Evolutionary conservation across 30 jellyfish, hydroid and myxozoan genomes (phyloP), one percentile per base, ranked within the genome.

Genomic region (Cassiopea andromeda): DNA sequence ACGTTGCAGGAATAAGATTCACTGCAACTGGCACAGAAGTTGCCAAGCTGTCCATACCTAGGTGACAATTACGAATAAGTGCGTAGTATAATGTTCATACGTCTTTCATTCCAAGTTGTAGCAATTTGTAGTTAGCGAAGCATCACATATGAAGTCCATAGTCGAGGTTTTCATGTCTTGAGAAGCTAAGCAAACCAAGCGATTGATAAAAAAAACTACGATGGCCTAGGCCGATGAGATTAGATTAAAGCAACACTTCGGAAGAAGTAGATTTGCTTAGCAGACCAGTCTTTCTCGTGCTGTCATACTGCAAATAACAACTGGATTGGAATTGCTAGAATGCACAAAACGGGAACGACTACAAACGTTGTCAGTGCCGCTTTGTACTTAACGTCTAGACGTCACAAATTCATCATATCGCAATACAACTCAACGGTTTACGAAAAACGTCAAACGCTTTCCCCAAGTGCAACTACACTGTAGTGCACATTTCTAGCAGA

Each of bases 1-100:
- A 67, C 44, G 87, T 49, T 77, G 94, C 94, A 87, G 94, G 94
- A 78, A 87, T 87, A 72, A 72, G 89, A 73, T 87, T 78, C 86
- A 87, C 94, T 71, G 94, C 94, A 27, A 87, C 94, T 89, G 96
- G 96, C 74, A 89, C 89, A 47, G 96, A 89, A n/a, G 92, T 73
- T 73, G 96, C 72, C 80, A 81, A 66, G 66, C 81, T 82, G 83
- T 81, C 92, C 91, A 89, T 82, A 66, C 92, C 96, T 81, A 61
- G 73, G 12, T 54, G 64, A 10, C 64, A 54, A 54, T 27, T 27
- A 27, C 38, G 38, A 27, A 27, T 27, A 27, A 27, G 38, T 27
- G 38, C 38, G 38, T 27, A 27, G 38, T 27, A 27, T 27, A 27
- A 27, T 27, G 38, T 27, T 27, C 38, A 27, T 27, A 27, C 38